Conservation (phyloP, 2,888 invertebrate genomes). For the Rotaria magnacalcarata region DNA sequence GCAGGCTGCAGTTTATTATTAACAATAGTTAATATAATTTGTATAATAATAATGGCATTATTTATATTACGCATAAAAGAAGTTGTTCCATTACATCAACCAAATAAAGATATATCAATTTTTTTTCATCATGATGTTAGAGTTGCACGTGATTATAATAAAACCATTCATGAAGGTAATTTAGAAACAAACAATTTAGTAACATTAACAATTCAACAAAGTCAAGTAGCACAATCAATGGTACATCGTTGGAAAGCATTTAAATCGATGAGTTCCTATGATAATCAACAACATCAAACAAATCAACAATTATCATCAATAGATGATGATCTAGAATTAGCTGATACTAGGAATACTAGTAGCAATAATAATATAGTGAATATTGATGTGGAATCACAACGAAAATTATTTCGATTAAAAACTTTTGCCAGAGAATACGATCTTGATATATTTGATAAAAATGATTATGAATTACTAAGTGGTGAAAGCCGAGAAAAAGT, state of each 20-base stretch:
- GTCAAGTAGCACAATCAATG: not conserved
- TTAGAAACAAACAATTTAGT: not conserved
- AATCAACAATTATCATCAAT: not conserved
- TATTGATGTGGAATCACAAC: not conserved
- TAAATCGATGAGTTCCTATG: not conserved
- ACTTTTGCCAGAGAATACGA: slow-evolving; percentile 28
- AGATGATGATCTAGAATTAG: not conserved
- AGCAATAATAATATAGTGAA: not conserved
- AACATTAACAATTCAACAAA: not conserved
- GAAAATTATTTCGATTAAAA: slow-evolving; percentile 2
- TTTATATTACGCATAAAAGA: slow-evolving; percentile 55
- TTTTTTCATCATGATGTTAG: slow-evolving; percentile 31
- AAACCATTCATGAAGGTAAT: not conserved
- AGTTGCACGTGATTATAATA: slow-evolving; percentile 35
- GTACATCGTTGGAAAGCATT: slow-evolving; percentile 24
- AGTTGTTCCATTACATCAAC: slow-evolving; percentile 19
- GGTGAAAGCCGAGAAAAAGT: not conserved
- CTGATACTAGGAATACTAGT: too few species aligned
- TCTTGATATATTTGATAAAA: not conserved
- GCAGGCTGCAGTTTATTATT: slow-evolving; percentile 75
- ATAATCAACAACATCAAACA: not conserved
- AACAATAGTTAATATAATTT: slow-evolving; percentile 75
- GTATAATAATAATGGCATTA: slow-evolving; percentile 76
- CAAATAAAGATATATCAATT: not conserved
- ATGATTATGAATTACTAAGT: slow-evolving; percentile 10